Evolutionary conservation across 2,888 invertebrate genomes (phyloP).

Genomic region (Punctoribates punctum): DNA sequence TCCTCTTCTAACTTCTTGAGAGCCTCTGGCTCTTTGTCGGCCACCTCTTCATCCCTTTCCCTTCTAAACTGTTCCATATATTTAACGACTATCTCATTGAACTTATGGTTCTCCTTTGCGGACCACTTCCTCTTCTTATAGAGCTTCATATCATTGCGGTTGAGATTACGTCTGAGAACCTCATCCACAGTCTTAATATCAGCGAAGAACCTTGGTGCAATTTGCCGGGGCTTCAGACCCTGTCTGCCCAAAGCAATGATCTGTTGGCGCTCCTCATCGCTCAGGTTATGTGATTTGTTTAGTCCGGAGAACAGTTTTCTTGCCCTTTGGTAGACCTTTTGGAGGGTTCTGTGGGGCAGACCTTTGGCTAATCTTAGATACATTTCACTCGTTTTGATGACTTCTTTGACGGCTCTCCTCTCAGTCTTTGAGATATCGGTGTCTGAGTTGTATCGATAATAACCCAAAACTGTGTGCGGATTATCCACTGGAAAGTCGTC

Average conservation of each 20-base stretch:
- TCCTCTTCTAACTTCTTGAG: no score
- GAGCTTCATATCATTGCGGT: neutral
- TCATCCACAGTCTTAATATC: neutral
- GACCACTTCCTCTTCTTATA: neutral
- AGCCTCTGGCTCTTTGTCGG: no score
- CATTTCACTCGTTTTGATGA: neutral
- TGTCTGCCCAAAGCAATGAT: neutral
- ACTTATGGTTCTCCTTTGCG: neutral
- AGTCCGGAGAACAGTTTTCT: neutral
- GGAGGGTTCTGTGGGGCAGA: neutral
- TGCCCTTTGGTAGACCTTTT: neutral
- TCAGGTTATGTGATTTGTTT: neutral
- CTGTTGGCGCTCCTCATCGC: neutral
- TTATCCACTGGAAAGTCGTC: slow-evolving; percentile 1
- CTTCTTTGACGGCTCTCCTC: neutral
- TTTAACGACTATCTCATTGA: neutral
- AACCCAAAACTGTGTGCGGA: neutral
- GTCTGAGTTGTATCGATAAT: neutral
- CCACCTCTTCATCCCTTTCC: no score
- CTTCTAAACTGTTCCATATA: no score
- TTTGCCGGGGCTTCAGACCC: neutral
- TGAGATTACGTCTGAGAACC: neutral
- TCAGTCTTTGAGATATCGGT: neutral
- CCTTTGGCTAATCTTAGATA: slow-evolving; percentile 7
- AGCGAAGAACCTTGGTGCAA: neutral